phyloP scores from a whole-genome alignment of 2,113 vertebrate species.

The Elanoides forficatus region DNA sequence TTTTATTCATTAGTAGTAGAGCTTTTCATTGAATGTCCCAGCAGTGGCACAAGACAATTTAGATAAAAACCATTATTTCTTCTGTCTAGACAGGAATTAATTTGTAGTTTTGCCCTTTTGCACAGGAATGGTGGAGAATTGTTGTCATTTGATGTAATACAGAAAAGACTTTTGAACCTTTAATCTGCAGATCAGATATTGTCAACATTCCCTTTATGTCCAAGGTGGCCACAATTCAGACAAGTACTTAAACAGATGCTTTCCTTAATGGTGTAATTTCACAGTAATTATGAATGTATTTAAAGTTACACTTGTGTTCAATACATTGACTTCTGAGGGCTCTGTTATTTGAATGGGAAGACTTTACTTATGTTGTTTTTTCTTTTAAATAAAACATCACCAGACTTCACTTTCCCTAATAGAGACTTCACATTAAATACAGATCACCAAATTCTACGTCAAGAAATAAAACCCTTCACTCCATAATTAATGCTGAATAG shows the following conservation, averaged over 20 bases:
- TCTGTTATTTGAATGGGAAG: neutral
- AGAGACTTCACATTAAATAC: neutral
- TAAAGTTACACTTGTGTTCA: neutral
- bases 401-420: neutral
- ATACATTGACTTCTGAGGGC: neutral
- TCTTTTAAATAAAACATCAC: neutral
- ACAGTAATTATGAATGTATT: neutral
- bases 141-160: neutral
- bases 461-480: neutral
- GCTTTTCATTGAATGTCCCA: constrained; percentile 27
- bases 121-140: neutral
- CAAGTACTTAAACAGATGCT: neutral
- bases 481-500: neutral
- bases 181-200: neutral
- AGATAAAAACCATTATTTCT: constrained; percentile 33
- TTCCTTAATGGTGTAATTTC: neutral
- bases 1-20: constrained; percentile 57
- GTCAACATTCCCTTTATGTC: neutral
- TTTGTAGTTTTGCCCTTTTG: constrained; percentile 40
- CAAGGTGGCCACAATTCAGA: neutral
- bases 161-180: neutral
- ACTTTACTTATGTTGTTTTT: neutral
- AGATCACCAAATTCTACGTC: neutral
- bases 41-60: constrained; percentile 40
- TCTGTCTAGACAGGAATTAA: constrained; percentile 47